These are phyloP conservation scores for Zaprionus capensis DNA, from an alignment of 1,140 invertebrate species.

Conservation along the genomic window DNA sequence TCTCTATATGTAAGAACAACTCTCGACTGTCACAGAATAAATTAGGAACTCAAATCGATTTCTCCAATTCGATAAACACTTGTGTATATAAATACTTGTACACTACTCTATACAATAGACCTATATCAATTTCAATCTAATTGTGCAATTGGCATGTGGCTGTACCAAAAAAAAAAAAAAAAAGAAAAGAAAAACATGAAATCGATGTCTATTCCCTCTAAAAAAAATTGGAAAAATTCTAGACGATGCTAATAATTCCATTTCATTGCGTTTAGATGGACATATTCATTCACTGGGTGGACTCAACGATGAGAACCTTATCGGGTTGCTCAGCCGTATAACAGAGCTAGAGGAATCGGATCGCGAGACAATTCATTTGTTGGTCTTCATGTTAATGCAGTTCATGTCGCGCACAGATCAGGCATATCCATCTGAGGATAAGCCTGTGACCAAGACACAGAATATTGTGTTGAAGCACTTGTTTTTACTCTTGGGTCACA, in stretches of 20 bases:
- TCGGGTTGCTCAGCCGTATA: constrained; percentile 90
- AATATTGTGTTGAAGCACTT: constrained; percentile 96
- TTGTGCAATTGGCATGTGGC: constrained; percentile 80
- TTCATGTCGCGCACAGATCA: constrained; percentile 91
- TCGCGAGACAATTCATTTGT: constrained; percentile 96
- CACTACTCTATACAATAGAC: constrained; percentile 20
- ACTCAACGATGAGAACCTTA: constrained; percentile 89
- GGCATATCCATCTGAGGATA: constrained; percentile 94
- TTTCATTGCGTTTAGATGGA: constrained; percentile 86
- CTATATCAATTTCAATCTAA: constrained; percentile 65
- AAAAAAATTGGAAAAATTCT: not conserved
- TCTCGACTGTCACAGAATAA: constrained; percentile 23
- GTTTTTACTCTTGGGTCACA: constrained; percentile 97
- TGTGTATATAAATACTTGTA: constrained; percentile 63
- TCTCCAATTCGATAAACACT: constrained; percentile 41
- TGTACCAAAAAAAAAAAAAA: constrained; percentile 54
- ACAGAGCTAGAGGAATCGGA: constrained; percentile 97
- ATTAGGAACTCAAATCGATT: constrained; percentile 19
- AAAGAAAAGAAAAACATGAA: constrained; percentile 16
- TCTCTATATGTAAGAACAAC: constrained; percentile 21
- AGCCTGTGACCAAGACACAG: constrained; percentile 90
- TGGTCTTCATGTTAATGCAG: constrained; percentile 98
- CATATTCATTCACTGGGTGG: constrained; percentile 90
- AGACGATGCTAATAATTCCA: not conserved
- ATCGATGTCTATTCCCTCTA: constrained; percentile 52